Evolutionary conservation across 2,113 vertebrate genomes (phyloP), one percentile per base, ranked within the genome.

Genomic region (Brienomyrus longianalis): DNA sequence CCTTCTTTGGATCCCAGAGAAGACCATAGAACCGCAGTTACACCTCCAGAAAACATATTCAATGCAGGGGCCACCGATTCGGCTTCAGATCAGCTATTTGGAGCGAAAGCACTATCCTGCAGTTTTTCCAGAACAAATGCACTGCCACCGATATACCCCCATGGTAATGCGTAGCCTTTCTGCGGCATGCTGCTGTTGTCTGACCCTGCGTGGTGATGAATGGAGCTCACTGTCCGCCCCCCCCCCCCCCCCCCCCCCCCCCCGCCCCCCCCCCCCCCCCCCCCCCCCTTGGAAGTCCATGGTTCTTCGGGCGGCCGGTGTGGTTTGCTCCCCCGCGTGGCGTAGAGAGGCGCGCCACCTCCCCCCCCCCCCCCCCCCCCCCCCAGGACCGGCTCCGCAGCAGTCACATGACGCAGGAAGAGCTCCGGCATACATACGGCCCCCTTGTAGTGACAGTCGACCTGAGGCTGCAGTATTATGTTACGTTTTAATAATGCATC

Each of bases 131-230:
- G 93, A 93, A 93, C 93, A 92, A 93, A 90, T 91, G 90, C 70
- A 89, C 77, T 89, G 90, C 89, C 90, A 89, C 85, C 8, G 39
- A 90, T 88, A 83, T 91, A 91, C 93, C 92, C 91, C 90, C 88
- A 91, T 91, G 90, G 43, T 93, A 93, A 94, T 93, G 93, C 88
- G 83, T 39, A 90, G 92, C 93, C 92, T 91, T 90, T 92, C 92
- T 92, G 93, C 92, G 91, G 94, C 90, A 89, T 91, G 90, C 92
- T 92, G 92, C 92, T 88, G 91, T 66, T 88, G 56, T 90, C 56
- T 89, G 90, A 90, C 91, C 91, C 91, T 92, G 90, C 91, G 88
- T 83, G 91, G 91, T 89, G 89, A 93, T 93, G 90, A 93, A 92
- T 91, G 90, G 35, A 19, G 15, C 74, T 21, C 74, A 43, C 74